Evolutionary conservation across 2,888 invertebrate genomes (phyloP).

Genomic region (Lasioglossum leucozonium): DNA sequence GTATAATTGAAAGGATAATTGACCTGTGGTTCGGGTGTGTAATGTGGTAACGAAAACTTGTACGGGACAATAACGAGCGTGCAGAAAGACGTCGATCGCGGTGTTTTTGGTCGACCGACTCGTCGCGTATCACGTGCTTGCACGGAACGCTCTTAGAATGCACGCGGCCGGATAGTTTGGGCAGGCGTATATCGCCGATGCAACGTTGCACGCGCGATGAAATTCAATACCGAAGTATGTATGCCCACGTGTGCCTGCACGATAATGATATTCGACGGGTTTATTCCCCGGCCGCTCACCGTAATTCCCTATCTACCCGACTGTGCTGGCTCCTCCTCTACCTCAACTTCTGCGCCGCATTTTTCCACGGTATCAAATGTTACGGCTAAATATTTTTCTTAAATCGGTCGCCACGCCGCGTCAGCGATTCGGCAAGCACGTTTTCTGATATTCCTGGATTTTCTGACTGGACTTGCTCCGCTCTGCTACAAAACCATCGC

Average conservation of each 20-base stretch:
- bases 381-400: conserved; percentile 15
- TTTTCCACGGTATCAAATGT: conserved; percentile 10
- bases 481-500: not conserved
- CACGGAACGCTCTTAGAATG: conserved; percentile 52
- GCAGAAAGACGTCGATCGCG: not conserved
- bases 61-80: not conserved
- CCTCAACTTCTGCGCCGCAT: not conserved
- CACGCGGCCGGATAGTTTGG: conserved; percentile 39
- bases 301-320: conserved; percentile 26
- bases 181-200: conserved; percentile 65
- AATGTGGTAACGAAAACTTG: not conserved
- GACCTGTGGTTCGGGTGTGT: not conserved
- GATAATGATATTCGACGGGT: conserved; percentile 72
- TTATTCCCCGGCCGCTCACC: conserved; percentile 49
- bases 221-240: conserved; percentile 70
- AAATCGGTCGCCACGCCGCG: not conserved
- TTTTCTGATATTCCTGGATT: not conserved
- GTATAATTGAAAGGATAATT: not conserved
- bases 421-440: not conserved
- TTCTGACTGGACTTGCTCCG: not conserved
- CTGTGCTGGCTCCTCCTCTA: not conserved
- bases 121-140: conserved; percentile 52
- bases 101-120: conserved; percentile 14
- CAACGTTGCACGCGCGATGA: conserved; percentile 72
- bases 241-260: conserved; percentile 56